A percentile compares a stretch with the other conserved stretches of the same genome.
phyloP scores from a whole-genome alignment of 2,113 vertebrate genomes.

The Mirounga angustirostris region DNA sequence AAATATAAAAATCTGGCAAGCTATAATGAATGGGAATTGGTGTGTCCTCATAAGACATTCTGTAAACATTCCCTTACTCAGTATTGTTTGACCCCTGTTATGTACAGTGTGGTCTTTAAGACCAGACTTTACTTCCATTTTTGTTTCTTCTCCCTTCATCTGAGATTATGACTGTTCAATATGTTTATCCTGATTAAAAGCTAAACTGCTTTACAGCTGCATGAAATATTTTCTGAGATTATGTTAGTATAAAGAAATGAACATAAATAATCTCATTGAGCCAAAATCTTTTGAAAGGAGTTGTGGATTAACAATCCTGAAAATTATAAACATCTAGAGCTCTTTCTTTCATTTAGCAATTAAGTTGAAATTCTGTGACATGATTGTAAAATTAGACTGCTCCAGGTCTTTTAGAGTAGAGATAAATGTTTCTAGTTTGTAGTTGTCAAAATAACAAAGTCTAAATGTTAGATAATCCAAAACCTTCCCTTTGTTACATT shows the following conservation, averaged over 20 bases:
- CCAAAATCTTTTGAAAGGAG: neutral
- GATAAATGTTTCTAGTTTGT: neutral
- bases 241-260: slow-evolving; percentile 37
- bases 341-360: slow-evolving; percentile 1
- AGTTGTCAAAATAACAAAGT: slow-evolving; percentile 23
- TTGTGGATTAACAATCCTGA: neutral
- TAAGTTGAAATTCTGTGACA: slow-evolving; percentile 41
- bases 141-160: neutral
- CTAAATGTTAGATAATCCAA: neutral
- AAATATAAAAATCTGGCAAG: neutral
- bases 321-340: neutral
- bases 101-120: neutral
- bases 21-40: neutral
- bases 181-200: slow-evolving; percentile 26
- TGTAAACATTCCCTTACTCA: neutral
- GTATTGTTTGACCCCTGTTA: neutral
- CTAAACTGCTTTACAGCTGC: neutral
- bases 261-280: slow-evolving; percentile 12
- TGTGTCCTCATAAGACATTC: neutral
- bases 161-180: neutral
- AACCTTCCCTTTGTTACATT: neutral
- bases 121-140: neutral
- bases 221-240: slow-evolving; percentile 27
- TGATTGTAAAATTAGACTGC: slow-evolving; percentile 22
- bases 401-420: neutral